Percentiles rank a stretch among this genome's conserved stretches.
These are phyloP conservation scores for Tachyglossus aculeatus DNA, from an alignment of 2,797 vertebrate species.

Conservation along the genomic window DNA sequence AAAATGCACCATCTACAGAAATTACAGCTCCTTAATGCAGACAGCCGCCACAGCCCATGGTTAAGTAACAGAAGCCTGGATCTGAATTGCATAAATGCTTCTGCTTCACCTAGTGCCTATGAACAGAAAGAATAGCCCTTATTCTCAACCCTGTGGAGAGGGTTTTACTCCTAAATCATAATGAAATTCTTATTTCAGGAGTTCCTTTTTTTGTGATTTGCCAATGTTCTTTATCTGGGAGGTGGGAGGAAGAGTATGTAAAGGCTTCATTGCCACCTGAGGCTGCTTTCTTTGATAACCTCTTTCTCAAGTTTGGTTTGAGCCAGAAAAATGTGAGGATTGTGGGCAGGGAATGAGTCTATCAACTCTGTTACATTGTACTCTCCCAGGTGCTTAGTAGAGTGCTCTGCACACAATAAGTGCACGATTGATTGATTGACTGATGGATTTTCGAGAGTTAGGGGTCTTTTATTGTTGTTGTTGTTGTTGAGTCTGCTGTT, in stretches of 20 bases:
- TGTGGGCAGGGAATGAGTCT: conserved; percentile 18
- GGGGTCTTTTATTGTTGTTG: too few species aligned
- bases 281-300: conserved; percentile 45
- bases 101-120: conserved; percentile 18
- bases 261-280: conserved; percentile 46
- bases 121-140: not conserved
- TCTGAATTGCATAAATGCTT: conserved; percentile 37
- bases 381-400: too few species aligned
- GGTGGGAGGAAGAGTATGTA: not conserved
- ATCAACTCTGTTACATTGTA: too few species aligned
- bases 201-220: conserved; percentile 16
- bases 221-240: too few species aligned
- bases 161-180: conserved; percentile 7
- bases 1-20: conserved; percentile 4
- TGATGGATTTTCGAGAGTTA: too few species aligned
- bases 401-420: too few species aligned
- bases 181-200: conserved; percentile 9
- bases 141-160: not conserved
- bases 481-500: too few species aligned
- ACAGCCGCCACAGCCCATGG: conserved; percentile 23
- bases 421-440: too few species aligned
- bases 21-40: conserved; percentile 38
- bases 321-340: conserved; percentile 29
- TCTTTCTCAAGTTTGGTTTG: conserved; percentile 53
- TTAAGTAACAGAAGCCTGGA: conserved; percentile 25